These are phyloP conservation scores for Solenopsis invicta DNA, from an alignment of 1,140 invertebrate genomes.

Conservation along the genomic window DNA sequence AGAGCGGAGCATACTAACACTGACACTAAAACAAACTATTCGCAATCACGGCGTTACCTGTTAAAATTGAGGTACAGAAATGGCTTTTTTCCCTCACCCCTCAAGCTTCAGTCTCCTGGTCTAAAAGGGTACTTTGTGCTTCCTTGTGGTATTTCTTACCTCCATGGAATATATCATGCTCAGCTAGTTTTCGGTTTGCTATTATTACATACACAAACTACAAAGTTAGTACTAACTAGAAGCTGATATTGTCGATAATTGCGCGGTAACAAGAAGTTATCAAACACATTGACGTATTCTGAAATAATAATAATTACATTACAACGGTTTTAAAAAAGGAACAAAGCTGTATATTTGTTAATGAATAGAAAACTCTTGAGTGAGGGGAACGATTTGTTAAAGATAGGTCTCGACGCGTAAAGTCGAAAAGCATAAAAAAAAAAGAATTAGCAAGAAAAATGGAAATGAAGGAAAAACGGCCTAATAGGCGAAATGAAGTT, in stretches of 20 bases:
- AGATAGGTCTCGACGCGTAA: constrained; percentile 17
- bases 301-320: constrained; percentile 17
- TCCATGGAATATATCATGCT: constrained; percentile 2
- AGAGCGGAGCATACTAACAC: too few species aligned
- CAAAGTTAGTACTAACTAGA: constrained; percentile 38
- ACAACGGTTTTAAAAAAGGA: not conserved
- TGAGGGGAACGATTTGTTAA: constrained; percentile 43
- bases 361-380: constrained; percentile 36
- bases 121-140: too few species aligned
- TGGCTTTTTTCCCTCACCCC: too few species aligned
- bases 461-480: constrained; percentile 68
- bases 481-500: constrained; percentile 76
- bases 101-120: too few species aligned
- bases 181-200: constrained; percentile 40
- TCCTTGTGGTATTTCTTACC: too few species aligned
- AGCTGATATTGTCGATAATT: not conserved
- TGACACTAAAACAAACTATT: too few species aligned
- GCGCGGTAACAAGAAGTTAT: not conserved
- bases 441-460: constrained; percentile 56
- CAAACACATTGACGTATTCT: constrained; percentile 19
- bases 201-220: constrained; percentile 40
- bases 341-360: not conserved
- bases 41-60: too few species aligned
- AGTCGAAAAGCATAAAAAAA: constrained; percentile 53
- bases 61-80: too few species aligned